Evolutionary conservation across 2,797 vertebrate species (phyloP).

Genomic region (Cuniculus paca): DNA sequence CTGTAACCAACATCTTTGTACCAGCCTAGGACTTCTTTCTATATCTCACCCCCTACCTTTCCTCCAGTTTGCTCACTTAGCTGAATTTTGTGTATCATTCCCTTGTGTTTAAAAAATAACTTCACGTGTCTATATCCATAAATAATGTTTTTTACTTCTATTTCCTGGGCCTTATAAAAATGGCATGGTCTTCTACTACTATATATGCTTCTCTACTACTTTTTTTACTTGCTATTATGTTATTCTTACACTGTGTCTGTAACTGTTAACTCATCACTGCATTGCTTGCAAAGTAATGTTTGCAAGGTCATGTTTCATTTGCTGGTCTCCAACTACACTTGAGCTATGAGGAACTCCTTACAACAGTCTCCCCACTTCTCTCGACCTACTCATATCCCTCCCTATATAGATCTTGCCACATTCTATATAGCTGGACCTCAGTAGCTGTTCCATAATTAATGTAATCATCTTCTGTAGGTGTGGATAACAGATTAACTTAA

Average conservation of each 20-base stretch:
- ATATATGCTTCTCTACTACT: neutral
- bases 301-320: neutral
- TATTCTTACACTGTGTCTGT: neutral
- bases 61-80: neutral
- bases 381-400: neutral
- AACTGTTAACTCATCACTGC: neutral
- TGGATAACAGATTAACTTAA: too few species aligned
- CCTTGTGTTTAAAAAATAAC: neutral
- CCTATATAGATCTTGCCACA: neutral
- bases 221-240: neutral
- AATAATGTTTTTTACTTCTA: conserved; percentile 10
- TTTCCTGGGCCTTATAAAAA: conserved; percentile 48
- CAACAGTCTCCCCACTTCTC: neutral
- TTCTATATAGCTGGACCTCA: neutral
- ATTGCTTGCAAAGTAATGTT: neutral
- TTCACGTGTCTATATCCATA: neutral
- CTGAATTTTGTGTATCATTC: neutral
- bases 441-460: neutral
- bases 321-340: neutral
- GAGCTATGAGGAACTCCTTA: neutral
- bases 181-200: neutral
- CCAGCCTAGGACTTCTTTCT: neutral
- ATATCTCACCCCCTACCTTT: neutral
- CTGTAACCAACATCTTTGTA: neutral
- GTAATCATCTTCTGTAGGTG: neutral